Base-by-base conservation (phyloP, 2,797 vertebrate species). In the Labeo calbasu region DNA sequence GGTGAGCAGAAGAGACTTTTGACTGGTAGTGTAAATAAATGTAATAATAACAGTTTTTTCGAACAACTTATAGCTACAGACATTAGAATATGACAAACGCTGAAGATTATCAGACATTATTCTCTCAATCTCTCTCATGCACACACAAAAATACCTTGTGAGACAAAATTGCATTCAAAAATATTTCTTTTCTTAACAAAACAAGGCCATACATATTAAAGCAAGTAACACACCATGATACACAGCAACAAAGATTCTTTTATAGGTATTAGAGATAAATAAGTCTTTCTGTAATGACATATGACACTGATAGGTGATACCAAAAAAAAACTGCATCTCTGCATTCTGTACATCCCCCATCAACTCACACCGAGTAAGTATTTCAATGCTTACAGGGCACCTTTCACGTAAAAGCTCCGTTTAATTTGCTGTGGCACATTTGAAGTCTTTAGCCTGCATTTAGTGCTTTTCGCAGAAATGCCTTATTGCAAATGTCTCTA, bases 401-500 rank as follows among this genome's bases (percentile, higher is more conserved):
- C 90, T 93, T 91, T 92, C 87, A 91, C 90, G 92, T 92, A 87
- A 91, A 89, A 93, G 90, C 89, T 82, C 90, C 81, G 86, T 89
- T 93, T 94, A 87, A 92, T 94, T 94, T 93, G 87, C 88, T 87
- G 89, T 88, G 86, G 88, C 87, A 92, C 88, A 91, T 91, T 91
- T 91, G 91, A 93, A 92, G 93, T 94, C 93, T 93, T 88, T 88
- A 89, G 89, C 88, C 85, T 88, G 89, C 70, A 87, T 89, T 88
- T 71, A 86, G 65, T 79, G 89, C 92, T 91, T 89, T 85, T 63
- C 87, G 92, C 87, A 91, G 91, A 92, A 92, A 92, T 87, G 91
- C 90, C 91, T 89, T 87, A 89, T 92, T 94, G 92, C 91, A 92
- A 92, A 93, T 92, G 92, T 90, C 87, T 92, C 90, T 70, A 59